These are phyloP conservation scores for Urocyon cinereoargenteus DNA, from an alignment of 2,797 vertebrate species.

Conservation along the genomic window DNA sequence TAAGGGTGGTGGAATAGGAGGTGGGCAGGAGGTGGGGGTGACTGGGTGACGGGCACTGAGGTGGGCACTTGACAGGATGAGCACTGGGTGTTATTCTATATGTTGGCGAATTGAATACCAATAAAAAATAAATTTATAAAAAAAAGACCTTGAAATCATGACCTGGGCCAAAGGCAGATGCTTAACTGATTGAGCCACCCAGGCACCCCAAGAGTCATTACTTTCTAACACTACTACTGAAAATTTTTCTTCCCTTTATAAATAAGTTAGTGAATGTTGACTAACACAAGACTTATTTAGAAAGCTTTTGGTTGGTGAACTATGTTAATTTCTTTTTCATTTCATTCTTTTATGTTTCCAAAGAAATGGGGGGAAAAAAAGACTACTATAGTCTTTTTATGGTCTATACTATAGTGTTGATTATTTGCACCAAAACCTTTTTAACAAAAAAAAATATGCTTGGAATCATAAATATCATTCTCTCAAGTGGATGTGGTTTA, in stretches of 20 bases:
- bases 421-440: not conserved
- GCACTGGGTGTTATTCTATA: too few species aligned
- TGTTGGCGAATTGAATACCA: too few species aligned
- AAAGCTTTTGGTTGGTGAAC: not conserved
- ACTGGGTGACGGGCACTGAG: too few species aligned
- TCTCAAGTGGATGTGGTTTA: not conserved
- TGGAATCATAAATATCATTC: not conserved
- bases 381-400: not conserved
- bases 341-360: not conserved
- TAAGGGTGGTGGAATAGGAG: too few species aligned
- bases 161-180: too few species aligned
- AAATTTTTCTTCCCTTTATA: not conserved
- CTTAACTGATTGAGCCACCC: too few species aligned
- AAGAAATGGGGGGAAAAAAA: not conserved
- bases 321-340: not conserved
- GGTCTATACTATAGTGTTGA: not conserved
- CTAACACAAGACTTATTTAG: not conserved
- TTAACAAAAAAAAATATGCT: not conserved
- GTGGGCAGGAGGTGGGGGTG: too few species aligned
- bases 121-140: too few species aligned
- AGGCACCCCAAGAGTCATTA: too few species aligned
- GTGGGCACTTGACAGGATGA: too few species aligned
- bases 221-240: not conserved
- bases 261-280: not conserved
- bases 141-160: too few species aligned